Base-by-base conservation (phyloP, 2,797 vertebrate genomes). In the Tenualosa ilisha region DNA sequence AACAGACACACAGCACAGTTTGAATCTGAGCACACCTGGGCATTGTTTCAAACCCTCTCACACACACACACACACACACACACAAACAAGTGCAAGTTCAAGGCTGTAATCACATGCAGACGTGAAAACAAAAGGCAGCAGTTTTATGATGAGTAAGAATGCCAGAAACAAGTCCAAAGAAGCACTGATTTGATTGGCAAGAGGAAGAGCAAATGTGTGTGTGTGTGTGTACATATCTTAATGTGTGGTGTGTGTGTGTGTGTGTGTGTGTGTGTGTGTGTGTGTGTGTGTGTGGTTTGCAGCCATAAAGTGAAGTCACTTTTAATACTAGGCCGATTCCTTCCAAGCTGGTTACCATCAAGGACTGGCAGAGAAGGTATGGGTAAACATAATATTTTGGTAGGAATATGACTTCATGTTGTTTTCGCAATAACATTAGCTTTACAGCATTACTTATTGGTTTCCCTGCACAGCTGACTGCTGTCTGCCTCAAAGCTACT, bases 241-340 rank as follows among this genome's bases (percentile, higher is more conserved):
- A 20, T 63, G 26, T 11, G 31, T 20, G 68, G 65, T 37, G 31
- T 5, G 82, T 81, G 84, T 72, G n/a, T 46, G n/a, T 51, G 81
- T 17, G 93, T 98, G 97, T 26, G 61, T 8, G 24, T 12, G 61
- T 65, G 61, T 12, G 24, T 26, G 61, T 65, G 61, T 26, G 61
- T 95, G 94, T 97, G 90, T n/a, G 98, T 95, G 50, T 97, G 96
- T 81, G 68, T 46, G 72, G 37, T 22, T 79, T 46, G 15, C 37
- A 15, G 37, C 37, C 40, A 37, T 75, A 75, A 40, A 75, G 31
- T 17, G 13, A 79, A 79, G 17, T 46, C 72, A 75, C 68, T 75
- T 68, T 43, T 40, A 75, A 75, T 40, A 40, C 68, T 22, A 20
- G 72, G 37, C 72, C 6, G 4, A 22, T 79, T 79, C 72, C 12